Conservation (phyloP, 2,113 vertebrate species). For the Chlamydotis undulata region DNA sequence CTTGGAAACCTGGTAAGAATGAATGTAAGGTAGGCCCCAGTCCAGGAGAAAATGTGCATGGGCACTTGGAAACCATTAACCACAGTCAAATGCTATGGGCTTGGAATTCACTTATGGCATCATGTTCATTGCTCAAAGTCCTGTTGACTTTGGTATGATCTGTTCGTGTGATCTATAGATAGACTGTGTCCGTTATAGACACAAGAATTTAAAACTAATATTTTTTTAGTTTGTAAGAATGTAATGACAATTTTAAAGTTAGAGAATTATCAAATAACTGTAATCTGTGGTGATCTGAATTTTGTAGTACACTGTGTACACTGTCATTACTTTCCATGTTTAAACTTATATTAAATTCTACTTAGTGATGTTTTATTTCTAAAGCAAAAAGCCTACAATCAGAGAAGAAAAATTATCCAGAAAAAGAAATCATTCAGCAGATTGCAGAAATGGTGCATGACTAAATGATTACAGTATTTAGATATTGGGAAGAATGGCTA, state of each 20-base stretch:
- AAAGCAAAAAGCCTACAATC: conserved; percentile 1
- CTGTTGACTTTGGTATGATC: not conserved
- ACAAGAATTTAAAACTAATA: not conserved
- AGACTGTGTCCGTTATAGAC: not conserved
- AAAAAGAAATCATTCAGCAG: conserved; percentile 53
- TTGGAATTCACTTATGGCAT: not conserved
- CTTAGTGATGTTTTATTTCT: conserved; percentile 21
- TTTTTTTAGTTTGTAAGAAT: not conserved
- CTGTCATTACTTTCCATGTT: not conserved
- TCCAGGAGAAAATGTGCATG: not conserved
- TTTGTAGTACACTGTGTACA: not conserved
- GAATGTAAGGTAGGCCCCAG: not conserved
- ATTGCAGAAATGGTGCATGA: conserved; percentile 44
- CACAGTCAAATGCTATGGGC: not conserved
- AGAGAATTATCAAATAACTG: not conserved
- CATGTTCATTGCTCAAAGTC: not conserved
- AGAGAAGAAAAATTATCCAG: conserved; percentile 27
- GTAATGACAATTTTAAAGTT: not conserved
- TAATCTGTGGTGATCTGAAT: not conserved
- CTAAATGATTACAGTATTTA: conserved; percentile 47
- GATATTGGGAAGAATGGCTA: conserved; percentile 50
- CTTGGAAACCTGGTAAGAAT: not conserved
- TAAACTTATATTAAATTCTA: conserved; percentile 1
- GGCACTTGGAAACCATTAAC: not conserved
- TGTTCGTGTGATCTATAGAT: not conserved